phyloP scores from a whole-genome alignment of 2,113 vertebrate genomes.

The Sphyrna mokarran region DNA sequence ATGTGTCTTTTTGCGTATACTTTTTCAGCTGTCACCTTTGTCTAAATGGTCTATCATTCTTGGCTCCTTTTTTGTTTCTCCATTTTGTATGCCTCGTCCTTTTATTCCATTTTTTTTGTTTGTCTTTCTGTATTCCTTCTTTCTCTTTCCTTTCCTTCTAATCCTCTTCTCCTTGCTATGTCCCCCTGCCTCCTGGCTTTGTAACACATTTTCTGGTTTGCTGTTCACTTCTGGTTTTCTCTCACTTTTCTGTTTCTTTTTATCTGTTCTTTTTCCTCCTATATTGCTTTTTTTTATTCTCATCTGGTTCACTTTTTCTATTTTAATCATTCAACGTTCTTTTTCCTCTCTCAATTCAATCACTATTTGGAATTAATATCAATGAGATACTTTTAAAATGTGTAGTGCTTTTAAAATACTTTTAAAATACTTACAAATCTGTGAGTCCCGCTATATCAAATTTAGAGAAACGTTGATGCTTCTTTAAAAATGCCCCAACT shows the following conservation, averaged over 20 bases:
- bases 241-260: neutral
- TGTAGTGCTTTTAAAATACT: too few relatives aligned
- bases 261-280: neutral
- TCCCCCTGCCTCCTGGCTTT: neutral
- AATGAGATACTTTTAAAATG: neutral
- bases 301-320: neutral
- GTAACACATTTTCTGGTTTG: too few relatives aligned
- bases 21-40: neutral
- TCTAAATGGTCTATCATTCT: neutral
- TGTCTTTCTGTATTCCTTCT: neutral
- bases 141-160: neutral
- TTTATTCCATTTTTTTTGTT: neutral
- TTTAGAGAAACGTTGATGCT: neutral
- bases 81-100: neutral
- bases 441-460: neutral
- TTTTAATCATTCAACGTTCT: neutral
- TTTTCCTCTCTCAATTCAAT: neutral
- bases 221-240: neutral
- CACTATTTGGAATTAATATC: neutral
- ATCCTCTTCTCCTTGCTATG: neutral
- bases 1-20: neutral
- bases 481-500: neutral
- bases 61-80: neutral
- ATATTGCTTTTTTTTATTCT: neutral
- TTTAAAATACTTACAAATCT: too few relatives aligned